phyloP scores from a whole-genome alignment of 2,797 vertebrate genomes.

The Neopelma chrysocephalum region DNA sequence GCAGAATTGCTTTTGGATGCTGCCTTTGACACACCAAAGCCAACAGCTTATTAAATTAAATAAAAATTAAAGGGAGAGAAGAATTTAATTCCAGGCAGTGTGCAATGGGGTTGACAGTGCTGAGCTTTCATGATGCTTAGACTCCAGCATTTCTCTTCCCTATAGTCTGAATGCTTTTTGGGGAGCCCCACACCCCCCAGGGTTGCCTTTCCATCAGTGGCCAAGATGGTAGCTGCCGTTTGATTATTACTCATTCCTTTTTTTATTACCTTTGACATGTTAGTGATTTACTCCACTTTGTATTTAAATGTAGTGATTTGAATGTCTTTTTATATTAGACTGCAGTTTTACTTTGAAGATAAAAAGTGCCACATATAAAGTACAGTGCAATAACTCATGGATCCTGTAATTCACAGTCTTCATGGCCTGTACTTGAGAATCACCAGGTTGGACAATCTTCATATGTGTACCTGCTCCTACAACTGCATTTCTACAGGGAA shows the following conservation, averaged over 20 bases:
- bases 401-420: background rate
- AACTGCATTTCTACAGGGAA: background rate
- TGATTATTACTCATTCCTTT: background rate
- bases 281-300: conserved; percentile 7
- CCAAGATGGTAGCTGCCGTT: background rate
- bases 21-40: background rate
- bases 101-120: background rate
- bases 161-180: background rate
- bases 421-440: background rate
- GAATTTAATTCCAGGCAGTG: background rate
- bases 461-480: background rate
- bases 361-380: background rate
- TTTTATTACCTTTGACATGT: background rate
- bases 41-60: background rate
- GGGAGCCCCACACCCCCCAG: too few relatives aligned
- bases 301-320: conserved; percentile 30
- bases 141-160: background rate
- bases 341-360: background rate
- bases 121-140: background rate
- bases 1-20: background rate
- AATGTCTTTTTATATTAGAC: conserved; percentile 12
- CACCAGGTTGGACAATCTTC: background rate
- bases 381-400: background rate
- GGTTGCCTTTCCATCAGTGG: background rate
- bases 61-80: background rate